Conservation (phyloP, 2,113 vertebrate species). For the Melanerpes formicivorus region DNA sequence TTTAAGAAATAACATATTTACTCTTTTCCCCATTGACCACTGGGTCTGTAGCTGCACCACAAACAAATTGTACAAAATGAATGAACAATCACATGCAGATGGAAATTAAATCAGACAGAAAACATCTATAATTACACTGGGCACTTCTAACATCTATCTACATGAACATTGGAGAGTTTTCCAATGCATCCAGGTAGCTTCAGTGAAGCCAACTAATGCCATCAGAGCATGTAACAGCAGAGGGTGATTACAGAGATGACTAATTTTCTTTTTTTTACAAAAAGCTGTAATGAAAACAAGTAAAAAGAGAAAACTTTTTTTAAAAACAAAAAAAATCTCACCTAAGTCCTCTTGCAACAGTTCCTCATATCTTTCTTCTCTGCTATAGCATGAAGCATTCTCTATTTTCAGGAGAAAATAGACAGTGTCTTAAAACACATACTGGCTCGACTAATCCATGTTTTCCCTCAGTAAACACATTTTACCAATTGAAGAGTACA, state of each 20-base stretch:
- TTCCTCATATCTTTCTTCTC: neutral
- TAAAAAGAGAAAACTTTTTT: neutral
- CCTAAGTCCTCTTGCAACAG: neutral
- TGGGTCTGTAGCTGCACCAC: neutral
- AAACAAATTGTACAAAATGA: neutral
- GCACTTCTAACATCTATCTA: neutral
- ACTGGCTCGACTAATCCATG: neutral
- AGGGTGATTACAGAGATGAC: neutral
- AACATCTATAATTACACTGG: neutral
- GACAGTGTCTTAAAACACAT: neutral
- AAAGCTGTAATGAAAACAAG: neutral
- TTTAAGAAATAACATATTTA: neutral
- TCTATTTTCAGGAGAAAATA: neutral
- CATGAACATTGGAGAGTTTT: neutral
- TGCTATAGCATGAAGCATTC: neutral
- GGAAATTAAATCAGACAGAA: neutral
- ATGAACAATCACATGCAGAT: neutral
- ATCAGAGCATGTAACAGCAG: neutral
- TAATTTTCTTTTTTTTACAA: neutral
- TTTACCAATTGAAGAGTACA: neutral
- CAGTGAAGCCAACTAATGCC: neutral
- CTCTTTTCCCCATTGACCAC: neutral
- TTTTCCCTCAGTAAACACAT: neutral
- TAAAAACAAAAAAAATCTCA: neutral
- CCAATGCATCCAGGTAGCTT: neutral